phyloP scores from a whole-genome alignment of 1,140 invertebrate species.

The Pemphigus obesinymphae region DNA sequence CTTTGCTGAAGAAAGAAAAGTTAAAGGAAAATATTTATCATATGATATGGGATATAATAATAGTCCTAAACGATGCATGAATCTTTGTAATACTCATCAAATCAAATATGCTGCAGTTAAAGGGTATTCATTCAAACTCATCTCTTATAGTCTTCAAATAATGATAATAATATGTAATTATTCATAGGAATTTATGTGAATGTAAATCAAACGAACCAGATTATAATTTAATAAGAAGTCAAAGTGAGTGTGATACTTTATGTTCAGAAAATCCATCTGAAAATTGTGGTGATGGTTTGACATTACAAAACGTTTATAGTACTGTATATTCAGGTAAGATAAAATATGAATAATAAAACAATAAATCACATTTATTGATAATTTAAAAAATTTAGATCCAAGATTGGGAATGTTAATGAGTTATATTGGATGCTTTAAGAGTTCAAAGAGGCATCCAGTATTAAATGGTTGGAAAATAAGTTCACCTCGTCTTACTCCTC shows the following conservation, averaged over 20 bases:
- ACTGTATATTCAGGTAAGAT: constrained; percentile 27
- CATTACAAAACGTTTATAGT: constrained; percentile 41
- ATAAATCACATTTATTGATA: background rate
- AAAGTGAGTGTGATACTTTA: constrained; percentile 30
- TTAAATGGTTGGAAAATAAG: constrained; percentile 14
- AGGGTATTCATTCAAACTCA: background rate
- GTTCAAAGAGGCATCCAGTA: background rate
- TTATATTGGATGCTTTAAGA: background rate
- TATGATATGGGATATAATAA: constrained; percentile 42
- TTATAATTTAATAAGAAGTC: constrained; percentile 3
- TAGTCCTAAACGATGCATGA: constrained; percentile 44
- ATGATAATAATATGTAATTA: background rate
- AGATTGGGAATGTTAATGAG: background rate
- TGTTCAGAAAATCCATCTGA: constrained; percentile 43
- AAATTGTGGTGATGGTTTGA: constrained; percentile 43
- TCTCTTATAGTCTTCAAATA: background rate
- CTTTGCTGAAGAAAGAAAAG: background rate
- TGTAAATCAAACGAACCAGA: background rate
- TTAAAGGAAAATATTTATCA: background rate
- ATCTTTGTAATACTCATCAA: constrained; percentile 42
- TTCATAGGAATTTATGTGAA: background rate
- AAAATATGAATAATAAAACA: background rate
- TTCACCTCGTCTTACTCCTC: background rate
- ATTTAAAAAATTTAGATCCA: background rate
- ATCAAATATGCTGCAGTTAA: constrained; percentile 23